Base-by-base conservation (phyloP, 2,888 invertebrate species). In the Lamellibrachia satsuma region DNA sequence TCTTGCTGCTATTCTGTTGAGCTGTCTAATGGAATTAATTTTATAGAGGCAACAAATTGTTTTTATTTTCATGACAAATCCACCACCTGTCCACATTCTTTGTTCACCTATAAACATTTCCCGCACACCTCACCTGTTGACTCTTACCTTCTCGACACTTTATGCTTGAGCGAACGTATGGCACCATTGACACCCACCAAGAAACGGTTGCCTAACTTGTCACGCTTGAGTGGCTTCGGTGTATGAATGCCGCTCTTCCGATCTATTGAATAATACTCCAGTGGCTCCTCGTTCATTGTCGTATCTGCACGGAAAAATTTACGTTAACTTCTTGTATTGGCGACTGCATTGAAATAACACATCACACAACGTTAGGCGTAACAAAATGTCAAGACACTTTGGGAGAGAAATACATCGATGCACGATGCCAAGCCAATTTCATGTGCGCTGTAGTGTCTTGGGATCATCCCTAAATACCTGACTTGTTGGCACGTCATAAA, bases 201-300 rank as follows among this genome's bases (percentile, higher is more conserved):
- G 75, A 75, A 75, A 22, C 75, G 75, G 22, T n/a, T 75, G 22
- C 75, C 75, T 75, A 75, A 22, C 75, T 75, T 75, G 75, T 75
- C 75, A 15, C 6, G 75, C 75, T 75, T 75, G 75, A 75, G 75
- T 3, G 75, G 75, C 75, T 22, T 75, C n/a, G 75, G 75, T 75
- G 75, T 75, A n/a, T 75, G 75, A 75, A 75, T 75, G 75, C 75
- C 75, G 75, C 75, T 75, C 75, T 75, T 11, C n/a, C 22, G 75
- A 75, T 75, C 75, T 75, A 75, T 75, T 22, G 75, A 75, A n/a
- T 75, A 75, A 75, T 75, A 75, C 75, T 75, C 22, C 75, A 75
- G 22, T 22, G 75, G 75, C 75, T 75, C 75, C 4, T 75, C 75
- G n/a, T 75, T 75, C 75, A 75, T 75, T 75, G 75, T 75, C 4